Conservation (phyloP, 2,113 vertebrate genomes). For the Menidia beryllina region DNA sequence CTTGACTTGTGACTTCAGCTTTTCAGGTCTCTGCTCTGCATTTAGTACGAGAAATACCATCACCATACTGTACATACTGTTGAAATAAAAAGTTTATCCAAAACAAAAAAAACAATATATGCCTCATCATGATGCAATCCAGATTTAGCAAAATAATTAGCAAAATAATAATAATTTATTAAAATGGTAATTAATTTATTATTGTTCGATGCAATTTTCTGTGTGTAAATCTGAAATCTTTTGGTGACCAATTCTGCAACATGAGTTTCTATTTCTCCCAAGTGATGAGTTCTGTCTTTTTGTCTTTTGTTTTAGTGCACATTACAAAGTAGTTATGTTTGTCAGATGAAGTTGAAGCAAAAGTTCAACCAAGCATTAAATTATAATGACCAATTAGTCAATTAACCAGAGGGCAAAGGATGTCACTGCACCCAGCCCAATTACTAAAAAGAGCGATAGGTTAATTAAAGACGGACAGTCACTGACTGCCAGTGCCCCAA, state of each 20-base stretch:
- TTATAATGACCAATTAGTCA: conserved; percentile 74
- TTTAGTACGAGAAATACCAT: neutral
- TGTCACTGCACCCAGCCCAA: conserved; percentile 34
- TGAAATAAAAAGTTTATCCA: neutral
- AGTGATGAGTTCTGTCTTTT: neutral
- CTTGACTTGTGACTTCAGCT: neutral
- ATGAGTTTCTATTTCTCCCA: neutral
- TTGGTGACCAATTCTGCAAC: no score
- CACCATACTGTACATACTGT: neutral
- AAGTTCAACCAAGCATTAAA: conserved; percentile 58
- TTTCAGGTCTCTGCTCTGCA: neutral
- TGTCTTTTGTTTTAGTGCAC: neutral
- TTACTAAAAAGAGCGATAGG: conserved; percentile 50
- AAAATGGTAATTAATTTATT: no score
- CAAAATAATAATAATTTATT: no score
- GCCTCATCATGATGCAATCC: neutral
- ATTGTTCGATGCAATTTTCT: no score
- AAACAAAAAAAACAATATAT: neutral
- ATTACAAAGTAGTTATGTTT: conserved; percentile 16
- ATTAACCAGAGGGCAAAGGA: conserved; percentile 43
- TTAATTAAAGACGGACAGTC: conserved; percentile 61
- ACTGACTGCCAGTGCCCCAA: conserved; percentile 12
- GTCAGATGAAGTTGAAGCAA: conserved; percentile 14
- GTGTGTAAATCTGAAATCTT: no score
- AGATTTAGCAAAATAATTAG: neutral